Percentiles rank a stretch among this genome's conserved stretches.
Evolutionary conservation across 2,888 invertebrate species (phyloP).

Genomic region (Iselma pallidipennis): DNA sequence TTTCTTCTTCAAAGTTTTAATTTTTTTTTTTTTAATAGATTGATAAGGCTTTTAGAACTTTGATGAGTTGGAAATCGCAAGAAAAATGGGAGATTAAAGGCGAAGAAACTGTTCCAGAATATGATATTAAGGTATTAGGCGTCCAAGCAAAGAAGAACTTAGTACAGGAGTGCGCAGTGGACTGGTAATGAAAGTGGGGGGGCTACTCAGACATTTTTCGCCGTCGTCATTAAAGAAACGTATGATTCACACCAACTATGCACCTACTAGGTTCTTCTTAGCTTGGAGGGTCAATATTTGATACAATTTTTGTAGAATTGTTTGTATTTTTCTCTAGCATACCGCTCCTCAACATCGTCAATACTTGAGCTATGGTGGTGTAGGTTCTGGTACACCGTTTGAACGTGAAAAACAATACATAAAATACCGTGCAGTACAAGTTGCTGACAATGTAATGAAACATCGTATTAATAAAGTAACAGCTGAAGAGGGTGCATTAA

Average conservation of each 20-base stretch:
- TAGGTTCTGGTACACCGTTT: slow-evolving; percentile 77
- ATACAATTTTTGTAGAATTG: slow-evolving; percentile 8
- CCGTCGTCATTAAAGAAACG: no score
- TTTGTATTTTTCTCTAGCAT: slow-evolving; percentile 61
- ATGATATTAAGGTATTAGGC: slow-evolving; percentile 64
- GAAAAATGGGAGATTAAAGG: slow-evolving; percentile 61
- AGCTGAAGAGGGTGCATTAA: slow-evolving; percentile 66
- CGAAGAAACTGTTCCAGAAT: slow-evolving; percentile 58
- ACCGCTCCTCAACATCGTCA: slow-evolving; percentile 88
- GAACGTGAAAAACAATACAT: slow-evolving; percentile 79
- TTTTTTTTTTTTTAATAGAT: slow-evolving; percentile 52
- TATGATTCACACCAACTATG: no score
- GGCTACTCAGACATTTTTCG: no score
- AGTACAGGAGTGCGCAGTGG: no score
- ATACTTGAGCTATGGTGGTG: slow-evolving; percentile 78
- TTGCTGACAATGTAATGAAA: slow-evolving; percentile 67
- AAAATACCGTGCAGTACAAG: slow-evolving; percentile 68
- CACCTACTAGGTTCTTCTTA: background rate
- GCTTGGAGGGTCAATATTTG: background rate
- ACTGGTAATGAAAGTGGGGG: no score
- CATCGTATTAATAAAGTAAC: slow-evolving; percentile 64
- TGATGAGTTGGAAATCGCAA: slow-evolving; percentile 70
- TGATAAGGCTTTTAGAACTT: slow-evolving; percentile 73
- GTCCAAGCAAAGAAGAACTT: no score
- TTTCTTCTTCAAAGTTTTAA: background rate